Conservation (phyloP, 30 jellyfish, hydroid and myxozoan genomes). For the Hydra vulgaris region DNA sequence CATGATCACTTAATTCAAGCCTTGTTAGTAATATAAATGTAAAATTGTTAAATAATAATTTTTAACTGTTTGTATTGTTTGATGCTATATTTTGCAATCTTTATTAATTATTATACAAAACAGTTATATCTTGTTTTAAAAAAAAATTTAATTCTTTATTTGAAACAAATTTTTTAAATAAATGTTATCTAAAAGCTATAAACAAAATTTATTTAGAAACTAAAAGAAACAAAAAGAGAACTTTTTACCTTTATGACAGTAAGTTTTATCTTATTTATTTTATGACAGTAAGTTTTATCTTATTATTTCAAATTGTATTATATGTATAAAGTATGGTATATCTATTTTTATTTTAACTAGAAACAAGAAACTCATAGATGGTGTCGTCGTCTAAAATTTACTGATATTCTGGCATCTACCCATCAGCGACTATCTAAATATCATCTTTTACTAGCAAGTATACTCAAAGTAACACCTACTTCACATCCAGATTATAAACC, state of each 20-base stretch:
- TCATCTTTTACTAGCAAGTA: conserved; percentile 63
- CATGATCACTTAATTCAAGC: no score
- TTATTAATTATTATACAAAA: no score
- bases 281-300: background rate
- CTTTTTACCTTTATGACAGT: conserved; percentile 23
- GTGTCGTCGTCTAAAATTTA: conserved; percentile 82
- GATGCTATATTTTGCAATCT: no score
- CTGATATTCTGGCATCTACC: conserved; percentile 85
- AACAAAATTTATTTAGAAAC: background rate
- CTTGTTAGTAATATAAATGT: no score
- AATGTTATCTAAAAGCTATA: background rate
- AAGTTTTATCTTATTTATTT: background rate
- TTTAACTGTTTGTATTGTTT: no score
- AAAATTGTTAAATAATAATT: background rate
- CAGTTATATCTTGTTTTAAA: no score
- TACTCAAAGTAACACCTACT: conserved; percentile 61
- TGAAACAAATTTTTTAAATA: no score
- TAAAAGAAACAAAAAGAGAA: conserved; percentile 9
- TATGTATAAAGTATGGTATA: no score
- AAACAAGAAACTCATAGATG: conserved; percentile 67
- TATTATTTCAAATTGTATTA: no score
- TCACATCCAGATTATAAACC: conserved; percentile 44
- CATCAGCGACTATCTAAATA: conserved; percentile 93
- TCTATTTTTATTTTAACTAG: conserved; percentile 27
- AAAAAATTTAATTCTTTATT: no score